A percentile compares a stretch with the other conserved stretches of the same genome.
Evolutionary conservation across 2,113 vertebrate genomes (phyloP).

Genomic region (Gopherus flavomarginatus): DNA sequence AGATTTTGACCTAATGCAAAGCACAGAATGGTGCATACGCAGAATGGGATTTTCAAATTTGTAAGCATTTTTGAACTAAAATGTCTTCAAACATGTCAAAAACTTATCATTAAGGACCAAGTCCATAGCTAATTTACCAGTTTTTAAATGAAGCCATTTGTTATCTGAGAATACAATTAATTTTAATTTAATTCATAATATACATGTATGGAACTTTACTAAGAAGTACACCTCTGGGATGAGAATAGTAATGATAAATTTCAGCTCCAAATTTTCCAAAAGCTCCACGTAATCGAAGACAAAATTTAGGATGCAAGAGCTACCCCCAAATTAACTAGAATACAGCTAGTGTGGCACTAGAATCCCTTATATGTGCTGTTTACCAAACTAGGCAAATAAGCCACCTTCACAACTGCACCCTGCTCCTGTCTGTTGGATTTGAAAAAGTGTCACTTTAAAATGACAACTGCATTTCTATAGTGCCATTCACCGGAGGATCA

Average conservation of each 20-base stretch:
- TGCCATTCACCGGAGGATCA: neutral
- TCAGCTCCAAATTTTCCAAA: neutral
- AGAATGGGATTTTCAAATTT: constrained; percentile 27
- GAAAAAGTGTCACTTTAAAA: neutral
- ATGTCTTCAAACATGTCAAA: constrained; percentile 25
- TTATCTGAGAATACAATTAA: neutral
- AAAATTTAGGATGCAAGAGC: neutral
- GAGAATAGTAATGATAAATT: neutral
- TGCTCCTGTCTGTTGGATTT: too few species aligned
- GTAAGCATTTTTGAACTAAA: constrained; percentile 10
- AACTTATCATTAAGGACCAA: neutral
- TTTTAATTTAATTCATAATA: neutral
- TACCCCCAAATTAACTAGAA: neutral
- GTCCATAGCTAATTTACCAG: neutral
- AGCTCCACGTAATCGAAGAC: neutral
- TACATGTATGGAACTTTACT: neutral
- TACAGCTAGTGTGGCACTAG: fast-evolving
- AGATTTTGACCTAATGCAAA: neutral
- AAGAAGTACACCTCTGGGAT: neutral
- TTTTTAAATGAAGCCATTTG: neutral
- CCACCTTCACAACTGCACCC: neutral
- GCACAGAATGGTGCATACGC: constrained; percentile 17
- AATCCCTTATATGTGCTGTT: neutral
- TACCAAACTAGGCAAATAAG: neutral
- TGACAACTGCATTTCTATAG: neutral